Evolutionary conservation across 2,113 vertebrate species (phyloP), one percentile per base, ranked within the genome.

Genomic region (Leptobrachium ailaonicum): DNA sequence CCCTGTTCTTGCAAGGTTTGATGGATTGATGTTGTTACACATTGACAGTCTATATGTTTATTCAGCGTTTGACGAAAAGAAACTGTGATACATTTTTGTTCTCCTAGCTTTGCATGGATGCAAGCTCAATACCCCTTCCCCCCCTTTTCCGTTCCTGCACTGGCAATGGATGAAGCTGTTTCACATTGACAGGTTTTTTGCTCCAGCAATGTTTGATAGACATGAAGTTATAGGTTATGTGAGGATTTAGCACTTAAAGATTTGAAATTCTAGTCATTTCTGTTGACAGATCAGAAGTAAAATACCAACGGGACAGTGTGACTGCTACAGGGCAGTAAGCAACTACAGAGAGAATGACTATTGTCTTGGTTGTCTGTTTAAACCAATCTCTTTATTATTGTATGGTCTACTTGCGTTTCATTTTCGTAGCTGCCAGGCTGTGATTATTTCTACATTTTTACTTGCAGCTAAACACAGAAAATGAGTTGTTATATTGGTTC

Each of bases 341-440:
- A 62, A 58, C 71, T 42, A 66, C 71, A 41, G 63, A 45, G 40
- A 72, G 63, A 74, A 73, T 74, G 32, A 80, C 71, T 67, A 43
- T 45, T 43, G 71, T 74, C 78, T 60, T 66, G 56, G 69, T 43
- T 72, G 63, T 68, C 78, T 80, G 50, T 80, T 56, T 73, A 67
- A 80, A 74, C 63, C 71, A 74, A 67, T 80, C 78, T 80, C 71
- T 79, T 80, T 80, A 80, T 80, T 73, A 73, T 58, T 45, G 41
- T 70, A 80, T 73, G 78, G 78, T 67, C 71, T 74, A 47, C 68
- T 80, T 80, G 71, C 63, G 43, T 80, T 80, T 68, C 73, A 71
- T 74, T 68, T 80, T 73, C 73, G 62, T 68, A 50, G 73, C 78
- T 80, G 78, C 70, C 41, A 14, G 77, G 71, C 71, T 41, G 58